Evolutionary conservation across 2,113 vertebrate species (phyloP).

Genomic region (Gymnobelideus leadbeateri): DNA sequence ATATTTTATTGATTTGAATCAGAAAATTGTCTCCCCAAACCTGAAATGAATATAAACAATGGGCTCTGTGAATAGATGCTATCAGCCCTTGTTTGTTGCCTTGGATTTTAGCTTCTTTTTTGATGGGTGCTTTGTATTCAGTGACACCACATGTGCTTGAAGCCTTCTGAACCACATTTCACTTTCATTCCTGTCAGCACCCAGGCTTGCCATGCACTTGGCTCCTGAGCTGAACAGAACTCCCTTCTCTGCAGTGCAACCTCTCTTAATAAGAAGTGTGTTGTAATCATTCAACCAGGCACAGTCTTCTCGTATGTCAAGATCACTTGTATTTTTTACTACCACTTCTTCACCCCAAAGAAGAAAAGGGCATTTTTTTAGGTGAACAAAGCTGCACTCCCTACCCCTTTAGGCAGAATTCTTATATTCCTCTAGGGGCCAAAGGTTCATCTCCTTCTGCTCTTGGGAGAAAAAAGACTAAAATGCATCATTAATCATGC

Average conservation of each 20-base stretch:
- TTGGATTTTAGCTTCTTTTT: slow-evolving; percentile 34
- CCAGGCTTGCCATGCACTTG: background rate
- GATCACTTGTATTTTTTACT: slow-evolving; percentile 25
- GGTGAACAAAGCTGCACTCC: slow-evolving; percentile 49
- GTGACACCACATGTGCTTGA: slow-evolving; percentile 20
- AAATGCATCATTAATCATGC: slow-evolving; percentile 78
- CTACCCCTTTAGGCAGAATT: slow-evolving; percentile 49
- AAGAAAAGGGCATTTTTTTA: slow-evolving; percentile 27
- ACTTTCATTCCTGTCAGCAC: background rate
- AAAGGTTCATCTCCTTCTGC: slow-evolving; percentile 64
- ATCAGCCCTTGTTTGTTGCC: slow-evolving; percentile 64
- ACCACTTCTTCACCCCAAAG: background rate
- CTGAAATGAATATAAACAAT: slow-evolving; percentile 71
- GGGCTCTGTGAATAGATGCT: slow-evolving; percentile 46
- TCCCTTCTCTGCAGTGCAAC: background rate
- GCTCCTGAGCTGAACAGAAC: background rate
- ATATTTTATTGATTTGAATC: slow-evolving; percentile 74
- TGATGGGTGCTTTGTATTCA: slow-evolving; percentile 33
- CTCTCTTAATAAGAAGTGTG: slow-evolving; percentile 3
- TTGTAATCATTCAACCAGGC: background rate
- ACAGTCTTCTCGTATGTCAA: background rate
- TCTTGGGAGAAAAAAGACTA: slow-evolving; percentile 53
- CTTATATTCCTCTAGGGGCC: slow-evolving; percentile 47
- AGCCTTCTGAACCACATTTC: slow-evolving; percentile 8
- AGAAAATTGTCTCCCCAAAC: slow-evolving; percentile 69